A percentile compares a stretch with the other conserved stretches of the same genome.
Conservation (phyloP, 2,113 vertebrate genomes). For the Stictonetta naevosa region DNA sequence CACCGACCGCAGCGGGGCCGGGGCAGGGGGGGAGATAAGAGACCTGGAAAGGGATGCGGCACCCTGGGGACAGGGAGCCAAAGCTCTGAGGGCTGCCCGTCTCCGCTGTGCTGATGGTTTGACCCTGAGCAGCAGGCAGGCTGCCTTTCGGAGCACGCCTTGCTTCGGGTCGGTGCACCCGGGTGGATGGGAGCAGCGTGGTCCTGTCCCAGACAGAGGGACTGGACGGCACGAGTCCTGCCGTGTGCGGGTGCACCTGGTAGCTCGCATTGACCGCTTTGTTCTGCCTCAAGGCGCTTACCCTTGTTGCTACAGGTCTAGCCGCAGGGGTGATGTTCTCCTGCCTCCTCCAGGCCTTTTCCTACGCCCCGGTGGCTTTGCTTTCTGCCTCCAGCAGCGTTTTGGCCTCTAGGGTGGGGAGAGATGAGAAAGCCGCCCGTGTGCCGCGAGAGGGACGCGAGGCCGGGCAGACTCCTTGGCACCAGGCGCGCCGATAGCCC, state of each 20-base stretch:
- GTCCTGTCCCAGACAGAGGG: not conserved
- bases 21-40: not conserved
- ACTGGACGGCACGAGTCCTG: no score
- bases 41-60: no score
- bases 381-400: not conserved
- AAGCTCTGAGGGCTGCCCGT: no score
- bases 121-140: not conserved
- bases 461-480: slow-evolving; percentile 20
- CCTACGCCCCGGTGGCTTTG: not conserved
- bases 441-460: no score
- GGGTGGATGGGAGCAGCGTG: not conserved
- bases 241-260: not conserved
- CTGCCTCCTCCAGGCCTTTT: not conserved
- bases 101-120: no score
- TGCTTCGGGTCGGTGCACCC: not conserved
- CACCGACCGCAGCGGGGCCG: not conserved
- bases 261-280: not conserved
- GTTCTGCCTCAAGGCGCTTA: not conserved
- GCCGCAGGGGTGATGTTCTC: not conserved
- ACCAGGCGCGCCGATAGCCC: not conserved
- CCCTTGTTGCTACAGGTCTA: not conserved
- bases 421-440: not conserved
- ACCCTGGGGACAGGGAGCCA: no score
- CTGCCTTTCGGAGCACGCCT: not conserved
- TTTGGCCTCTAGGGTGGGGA: not conserved